A percentile compares a stretch with the other conserved stretches of the same genome.
Evolutionary conservation across 2,797 vertebrate genomes (phyloP).

Genomic region (Siniperca scherzeri): DNA sequence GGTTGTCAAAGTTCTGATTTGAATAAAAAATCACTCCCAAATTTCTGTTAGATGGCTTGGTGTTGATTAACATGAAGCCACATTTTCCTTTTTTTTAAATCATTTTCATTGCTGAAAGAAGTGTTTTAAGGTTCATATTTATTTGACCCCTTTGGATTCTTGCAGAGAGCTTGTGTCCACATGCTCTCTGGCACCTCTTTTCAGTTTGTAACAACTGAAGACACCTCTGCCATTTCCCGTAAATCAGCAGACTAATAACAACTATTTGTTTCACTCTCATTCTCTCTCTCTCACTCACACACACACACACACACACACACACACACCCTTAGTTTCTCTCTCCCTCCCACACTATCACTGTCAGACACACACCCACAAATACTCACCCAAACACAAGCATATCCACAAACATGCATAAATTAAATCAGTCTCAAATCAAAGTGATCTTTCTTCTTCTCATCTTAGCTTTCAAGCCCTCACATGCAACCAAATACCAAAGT

Average conservation of each 20-base stretch:
- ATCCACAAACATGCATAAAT: neutral
- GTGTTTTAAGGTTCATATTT: neutral
- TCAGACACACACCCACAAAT: neutral
- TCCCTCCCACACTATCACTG: neutral
- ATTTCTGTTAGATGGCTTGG: too few relatives aligned
- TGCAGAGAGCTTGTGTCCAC: neutral
- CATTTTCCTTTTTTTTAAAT: too few relatives aligned
- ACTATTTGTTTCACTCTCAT: neutral
- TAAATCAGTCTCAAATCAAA: neutral
- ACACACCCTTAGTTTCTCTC: neutral
- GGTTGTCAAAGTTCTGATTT: neutral
- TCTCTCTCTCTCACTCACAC: neutral
- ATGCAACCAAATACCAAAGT: neutral
- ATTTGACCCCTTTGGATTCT: neutral
- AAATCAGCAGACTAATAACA: constrained; percentile 30
- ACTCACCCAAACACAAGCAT: neutral
- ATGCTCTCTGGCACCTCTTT: neutral
- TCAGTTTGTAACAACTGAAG: neutral
- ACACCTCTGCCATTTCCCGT: constrained; percentile 32
- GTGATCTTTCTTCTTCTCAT: neutral
- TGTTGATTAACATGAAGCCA: too few relatives aligned
- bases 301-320: neutral
- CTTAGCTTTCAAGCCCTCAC: neutral
- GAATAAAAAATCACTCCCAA: too few relatives aligned
- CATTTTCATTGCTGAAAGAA: neutral